Percentiles rank a stretch among this genome's conserved stretches.
Conservation (phyloP, 2,888 invertebrate genomes). For the Hetaerina titia region DNA sequence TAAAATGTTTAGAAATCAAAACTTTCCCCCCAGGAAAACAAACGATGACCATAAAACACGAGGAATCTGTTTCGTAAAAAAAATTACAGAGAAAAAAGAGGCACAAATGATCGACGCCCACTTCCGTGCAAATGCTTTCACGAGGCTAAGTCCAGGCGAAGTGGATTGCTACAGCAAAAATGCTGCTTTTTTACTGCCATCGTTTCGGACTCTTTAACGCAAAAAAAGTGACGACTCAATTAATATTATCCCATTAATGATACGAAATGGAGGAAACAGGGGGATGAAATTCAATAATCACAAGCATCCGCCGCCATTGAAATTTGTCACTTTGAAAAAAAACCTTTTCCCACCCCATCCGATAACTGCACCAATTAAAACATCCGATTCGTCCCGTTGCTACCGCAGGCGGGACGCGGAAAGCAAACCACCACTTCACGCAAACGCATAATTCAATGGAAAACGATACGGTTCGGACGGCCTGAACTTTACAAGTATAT, state of each 20-base stretch:
- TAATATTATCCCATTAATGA: not conserved
- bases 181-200: not conserved
- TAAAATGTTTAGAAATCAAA: not conserved
- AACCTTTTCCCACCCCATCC: not conserved
- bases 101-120: not conserved
- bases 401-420: too few species aligned
- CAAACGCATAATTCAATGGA: too few species aligned
- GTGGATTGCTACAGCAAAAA: not conserved
- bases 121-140: not conserved
- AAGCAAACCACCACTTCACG: too few species aligned
- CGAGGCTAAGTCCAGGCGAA: not conserved
- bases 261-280: not conserved
- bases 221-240: not conserved
- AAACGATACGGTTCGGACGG: too few species aligned
- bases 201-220: not conserved
- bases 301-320: not conserved
- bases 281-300: not conserved
- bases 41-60: not conserved
- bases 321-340: not conserved
- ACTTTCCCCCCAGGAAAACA: not conserved
- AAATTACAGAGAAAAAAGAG: too few species aligned
- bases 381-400: not conserved
- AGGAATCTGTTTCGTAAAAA: not conserved
- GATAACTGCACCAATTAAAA: not conserved
- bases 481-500: too few species aligned